Evolutionary conservation across 2,113 vertebrate species (phyloP).

Genomic region (Stomatorhinus ivindoensis): DNA sequence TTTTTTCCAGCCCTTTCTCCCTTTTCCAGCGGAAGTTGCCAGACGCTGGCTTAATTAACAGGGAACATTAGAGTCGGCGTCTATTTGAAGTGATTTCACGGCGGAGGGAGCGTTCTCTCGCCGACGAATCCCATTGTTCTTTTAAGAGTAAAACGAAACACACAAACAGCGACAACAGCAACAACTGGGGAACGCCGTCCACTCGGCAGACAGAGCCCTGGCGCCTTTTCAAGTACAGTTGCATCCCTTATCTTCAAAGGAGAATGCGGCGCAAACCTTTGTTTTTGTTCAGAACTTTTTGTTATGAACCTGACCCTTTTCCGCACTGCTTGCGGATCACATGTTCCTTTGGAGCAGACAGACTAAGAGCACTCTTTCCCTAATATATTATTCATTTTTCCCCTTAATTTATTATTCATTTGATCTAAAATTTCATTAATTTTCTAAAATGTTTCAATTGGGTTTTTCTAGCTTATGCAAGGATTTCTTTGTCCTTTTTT

Average conservation of each 20-base stretch:
- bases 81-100: slow-evolving; percentile 52
- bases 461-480: slow-evolving; percentile 50
- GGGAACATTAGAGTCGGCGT: slow-evolving; percentile 31
- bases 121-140: slow-evolving; percentile 43
- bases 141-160: slow-evolving; percentile 28
- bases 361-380: slow-evolving; percentile 59
- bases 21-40: slow-evolving; percentile 51
- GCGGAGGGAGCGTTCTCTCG: slow-evolving; percentile 47
- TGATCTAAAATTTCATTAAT: slow-evolving; percentile 76
- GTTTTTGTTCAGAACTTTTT: slow-evolving; percentile 54
- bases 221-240: slow-evolving; percentile 52
- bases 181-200: slow-evolving; percentile 40
- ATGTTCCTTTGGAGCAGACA: slow-evolving; percentile 58
- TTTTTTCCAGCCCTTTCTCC: slow-evolving; percentile 27
- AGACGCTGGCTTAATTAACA: slow-evolving; percentile 52
- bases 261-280: slow-evolving; percentile 51
- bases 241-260: slow-evolving; percentile 62
- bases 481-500: slow-evolving; percentile 58
- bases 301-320: slow-evolving; percentile 61
- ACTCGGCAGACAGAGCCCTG: slow-evolving; percentile 45
- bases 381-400: slow-evolving; percentile 68
- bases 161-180: slow-evolving; percentile 36
- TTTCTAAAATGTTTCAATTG: slow-evolving; percentile 75
- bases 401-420: slow-evolving; percentile 72
- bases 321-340: slow-evolving; percentile 58